A percentile compares a stretch with the other conserved stretches of the same genome.
These are phyloP conservation scores for Drosophila oshimai DNA, from an alignment of 1,140 invertebrate genomes.

Conservation along the genomic window DNA sequence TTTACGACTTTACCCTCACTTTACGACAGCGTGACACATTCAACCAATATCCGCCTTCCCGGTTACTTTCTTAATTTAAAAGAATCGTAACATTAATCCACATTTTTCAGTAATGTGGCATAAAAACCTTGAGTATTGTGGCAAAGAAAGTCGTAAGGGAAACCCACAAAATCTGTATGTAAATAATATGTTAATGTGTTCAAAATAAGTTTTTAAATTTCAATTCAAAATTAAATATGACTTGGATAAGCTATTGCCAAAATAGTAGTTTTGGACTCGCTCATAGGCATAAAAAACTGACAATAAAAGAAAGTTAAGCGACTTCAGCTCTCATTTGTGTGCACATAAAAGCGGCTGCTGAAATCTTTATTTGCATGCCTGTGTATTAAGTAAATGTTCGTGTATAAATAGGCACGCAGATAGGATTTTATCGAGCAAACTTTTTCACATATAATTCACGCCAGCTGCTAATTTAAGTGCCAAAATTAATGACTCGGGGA, in stretches of 20 bases:
- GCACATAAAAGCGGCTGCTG: no score
- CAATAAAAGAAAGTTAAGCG: constrained; percentile 74
- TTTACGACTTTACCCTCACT: constrained; percentile 71
- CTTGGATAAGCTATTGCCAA: no score
- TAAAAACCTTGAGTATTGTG: no score
- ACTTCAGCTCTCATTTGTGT: constrained; percentile 26
- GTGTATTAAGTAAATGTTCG: no score
- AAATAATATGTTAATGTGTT: constrained; percentile 60
- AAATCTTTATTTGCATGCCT: constrained; percentile 11
- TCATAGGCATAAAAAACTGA: constrained; percentile 60
- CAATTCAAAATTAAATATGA: no score
- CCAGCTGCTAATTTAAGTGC: constrained; percentile 79
- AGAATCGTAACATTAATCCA: constrained; percentile 52
- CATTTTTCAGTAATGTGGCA: constrained; percentile 60
- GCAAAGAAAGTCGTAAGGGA: no score
- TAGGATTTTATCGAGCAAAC: constrained; percentile 71
- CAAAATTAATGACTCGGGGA: constrained; percentile 70
- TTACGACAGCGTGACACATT: constrained; percentile 34
- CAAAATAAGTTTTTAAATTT: constrained; percentile 74
- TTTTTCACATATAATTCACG: constrained; percentile 74
- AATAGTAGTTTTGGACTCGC: no score
- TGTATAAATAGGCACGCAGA: constrained; percentile 12
- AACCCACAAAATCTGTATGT: no score
- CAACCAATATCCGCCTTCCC: not conserved
- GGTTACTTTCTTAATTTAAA: not conserved